Evolutionary conservation across 2,113 vertebrate genomes (phyloP), one percentile per base, ranked within the genome.

Genomic region (Tenebrosternarchus preto): DNA sequence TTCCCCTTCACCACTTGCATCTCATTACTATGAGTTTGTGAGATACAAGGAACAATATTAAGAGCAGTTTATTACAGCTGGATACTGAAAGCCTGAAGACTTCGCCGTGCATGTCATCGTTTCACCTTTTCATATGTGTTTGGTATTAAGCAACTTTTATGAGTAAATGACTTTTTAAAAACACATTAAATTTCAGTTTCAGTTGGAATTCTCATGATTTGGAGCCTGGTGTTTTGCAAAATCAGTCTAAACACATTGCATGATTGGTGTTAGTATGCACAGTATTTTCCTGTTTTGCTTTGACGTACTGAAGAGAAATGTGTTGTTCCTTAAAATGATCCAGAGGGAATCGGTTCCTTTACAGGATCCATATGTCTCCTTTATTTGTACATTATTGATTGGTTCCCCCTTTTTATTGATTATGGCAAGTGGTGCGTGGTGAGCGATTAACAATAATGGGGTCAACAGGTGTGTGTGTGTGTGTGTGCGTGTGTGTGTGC

Each of bases 401-500:
- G 36, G 15, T 31, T 75, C 67, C 33, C 33, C 24, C 22, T 20
- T n/a, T 68, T 6, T 57, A 60, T 60, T 43, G 57, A 76, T 75
- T 25, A 78, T 17, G 20, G 67, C 56, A 61, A 36, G 22, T 70
- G 36, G 6, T 25, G 69, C 57, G 57, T 70, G 31, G 17, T 68
- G 63, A 67, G 53, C 29, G 4, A 67, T 66, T 22, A 36, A 17
- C 69, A 46, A 9, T 1, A 15, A 50, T 15, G 20, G 22, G 74
- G 31, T 50, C 46, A 70, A 8, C 16, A 20, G 53, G 27, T 60
- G 63, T 29, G 33, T 43, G 43, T 50, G 39, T 9, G 17, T 46
- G 64, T 29, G 63, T 31, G 27, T 50, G 61, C 20, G 43, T 16
- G 66, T 80, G 33, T 70, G 53, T 70, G 53, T 79, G n/a, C 9